Base-by-base conservation (phyloP, 2,888 invertebrate species). In the Lycocerus yunnanus region DNA sequence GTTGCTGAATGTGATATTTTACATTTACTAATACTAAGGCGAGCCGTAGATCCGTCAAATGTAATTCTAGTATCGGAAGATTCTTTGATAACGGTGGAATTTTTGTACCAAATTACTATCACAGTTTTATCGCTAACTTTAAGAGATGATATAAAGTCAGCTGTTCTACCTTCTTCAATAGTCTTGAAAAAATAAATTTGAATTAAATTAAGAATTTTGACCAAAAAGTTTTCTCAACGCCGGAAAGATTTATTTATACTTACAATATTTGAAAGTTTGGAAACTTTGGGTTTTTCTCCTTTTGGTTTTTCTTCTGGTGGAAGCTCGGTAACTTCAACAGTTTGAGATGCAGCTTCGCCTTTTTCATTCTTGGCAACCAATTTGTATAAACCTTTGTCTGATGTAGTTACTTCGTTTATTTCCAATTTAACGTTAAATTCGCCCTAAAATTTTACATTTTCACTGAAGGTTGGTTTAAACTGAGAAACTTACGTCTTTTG, bases 341-440 rank as follows among this genome's bases (percentile, higher is more conserved):
- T 90, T 86, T 96, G 96, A 20, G 97, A 97, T 13, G 93, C 92
- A 13, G 96, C 96, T 87, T 97, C 96, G 78, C 97, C 97, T 87
- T 97, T 97, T 82, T 96, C 96, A 86, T 97, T 97, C 85, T 94
- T 95, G 18, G 97, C 97, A 6, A 97, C 92, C 81, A 97, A 88
- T 87, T 96, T 97, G 87, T 97, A 97, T 74, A 93, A 90, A 79
- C 97, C 97, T 87, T 95, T 96, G 86, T 97, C 97, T 15, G 88
- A 88, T 84, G 93, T 91, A 78, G 93, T 91, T 21, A 95, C 92
- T 83, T 95, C 94, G 79, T 93, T 93, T 81, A 97, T 97, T 89
- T 97, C 97, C 82, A 97, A 89, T 89, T 96, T 95, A 15, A 97
- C 93, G 75, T 94, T 91, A 83, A 95, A 97, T 89, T 97, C 97